Percentiles rank a stretch among this genome's conserved stretches.
phyloP scores from a whole-genome alignment of 1,140 invertebrate species.

The Caenorhabditis remanei region DNA sequence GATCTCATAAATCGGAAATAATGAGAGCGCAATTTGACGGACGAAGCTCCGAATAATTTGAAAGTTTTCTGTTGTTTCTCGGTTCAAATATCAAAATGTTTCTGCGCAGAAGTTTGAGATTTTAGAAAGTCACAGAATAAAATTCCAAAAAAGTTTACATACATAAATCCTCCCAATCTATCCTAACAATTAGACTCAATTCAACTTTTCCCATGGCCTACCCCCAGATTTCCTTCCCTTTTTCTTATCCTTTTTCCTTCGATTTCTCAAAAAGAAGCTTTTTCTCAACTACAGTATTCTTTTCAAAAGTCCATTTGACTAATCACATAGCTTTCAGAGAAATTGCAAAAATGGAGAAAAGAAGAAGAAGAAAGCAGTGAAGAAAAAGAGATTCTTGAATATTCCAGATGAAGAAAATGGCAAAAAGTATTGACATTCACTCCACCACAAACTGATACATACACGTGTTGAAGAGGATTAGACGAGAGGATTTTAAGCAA shows the following conservation, averaged over 20 bases:
- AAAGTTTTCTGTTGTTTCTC: no score
- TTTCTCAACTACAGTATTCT: neutral
- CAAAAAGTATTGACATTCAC: conserved; percentile 25
- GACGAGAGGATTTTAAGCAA: conserved; percentile 8
- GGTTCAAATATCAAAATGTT: no score
- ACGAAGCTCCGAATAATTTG: no score
- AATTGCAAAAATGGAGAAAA: neutral
- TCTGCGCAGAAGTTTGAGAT: neutral
- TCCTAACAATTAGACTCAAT: conserved; percentile 34
- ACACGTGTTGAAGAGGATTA: conserved; percentile 3
- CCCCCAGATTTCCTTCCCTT: conserved; percentile 15
- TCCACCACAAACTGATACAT: neutral
- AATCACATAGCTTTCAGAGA: conserved; percentile 10
- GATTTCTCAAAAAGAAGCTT: neutral
- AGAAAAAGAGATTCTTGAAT: neutral
- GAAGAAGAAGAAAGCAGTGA: neutral
- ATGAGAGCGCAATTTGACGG: no score
- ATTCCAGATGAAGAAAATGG: conserved; percentile 1
- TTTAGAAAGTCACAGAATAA: neutral
- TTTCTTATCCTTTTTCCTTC: neutral
- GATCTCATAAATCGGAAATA: no score
- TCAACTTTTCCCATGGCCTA: neutral
- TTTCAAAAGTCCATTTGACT: conserved; percentile 10
- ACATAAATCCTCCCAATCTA: neutral
- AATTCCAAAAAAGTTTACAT: neutral